Evolutionary conservation across 2,888 invertebrate species (phyloP).

Genomic region (Pomacea canaliculata): DNA sequence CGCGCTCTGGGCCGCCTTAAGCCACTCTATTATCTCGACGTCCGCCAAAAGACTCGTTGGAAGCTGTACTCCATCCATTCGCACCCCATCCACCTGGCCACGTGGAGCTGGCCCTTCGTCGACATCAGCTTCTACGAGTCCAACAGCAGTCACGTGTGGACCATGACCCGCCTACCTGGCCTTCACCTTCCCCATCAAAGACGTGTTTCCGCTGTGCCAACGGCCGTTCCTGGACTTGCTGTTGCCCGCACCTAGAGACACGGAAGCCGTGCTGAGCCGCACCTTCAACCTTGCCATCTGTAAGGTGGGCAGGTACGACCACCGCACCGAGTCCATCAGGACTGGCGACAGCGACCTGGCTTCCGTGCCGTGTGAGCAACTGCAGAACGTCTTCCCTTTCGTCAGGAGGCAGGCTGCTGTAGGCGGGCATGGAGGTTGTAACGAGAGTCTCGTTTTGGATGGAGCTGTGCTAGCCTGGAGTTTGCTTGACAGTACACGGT

Average conservation of each 20-base stretch:
- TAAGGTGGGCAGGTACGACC: conserved; percentile 25
- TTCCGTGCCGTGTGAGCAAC: neutral
- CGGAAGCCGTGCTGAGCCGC: conserved; percentile 20
- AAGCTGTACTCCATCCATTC: conserved; percentile 34
- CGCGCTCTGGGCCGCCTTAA: conserved; percentile 14
- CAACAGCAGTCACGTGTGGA: conserved; percentile 34
- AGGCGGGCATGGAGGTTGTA: neutral
- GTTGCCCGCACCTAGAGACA: conserved; percentile 36
- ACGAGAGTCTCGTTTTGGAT: conserved; percentile 1
- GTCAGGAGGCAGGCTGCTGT: neutral
- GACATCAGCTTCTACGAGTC: conserved; percentile 36
- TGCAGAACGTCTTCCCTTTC: conserved; percentile 13
- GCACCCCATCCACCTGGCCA: conserved; percentile 2
- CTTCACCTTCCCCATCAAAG: conserved; percentile 20
- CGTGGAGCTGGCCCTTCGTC: conserved; percentile 37
- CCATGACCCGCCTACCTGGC: conserved; percentile 9
- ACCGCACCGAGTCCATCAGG: conserved; percentile 22
- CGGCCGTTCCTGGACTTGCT: conserved; percentile 31
- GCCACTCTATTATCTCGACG: conserved; percentile 21
- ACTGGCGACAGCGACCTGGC: neutral
- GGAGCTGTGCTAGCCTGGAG: neutral
- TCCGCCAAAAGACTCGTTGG: conserved; percentile 22
- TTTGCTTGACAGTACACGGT: neutral
- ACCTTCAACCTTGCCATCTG: conserved; percentile 26
- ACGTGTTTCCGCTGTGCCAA: conserved; percentile 31